These are phyloP conservation scores for Muschampia plurimacula DNA, from an alignment of 2,888 invertebrate species.

Conservation along the genomic window DNA sequence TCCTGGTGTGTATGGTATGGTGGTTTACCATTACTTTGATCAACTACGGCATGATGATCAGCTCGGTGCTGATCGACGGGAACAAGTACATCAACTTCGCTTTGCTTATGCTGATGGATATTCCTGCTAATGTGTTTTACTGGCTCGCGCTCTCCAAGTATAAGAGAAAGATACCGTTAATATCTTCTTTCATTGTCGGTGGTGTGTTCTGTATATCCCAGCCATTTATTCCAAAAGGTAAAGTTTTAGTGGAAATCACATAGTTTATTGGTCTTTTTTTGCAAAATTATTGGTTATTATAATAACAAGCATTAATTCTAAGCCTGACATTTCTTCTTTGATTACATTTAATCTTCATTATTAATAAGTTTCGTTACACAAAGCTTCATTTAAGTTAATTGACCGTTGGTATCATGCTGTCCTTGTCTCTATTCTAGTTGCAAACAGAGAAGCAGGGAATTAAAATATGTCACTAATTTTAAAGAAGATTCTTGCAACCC, in stretches of 20 bases:
- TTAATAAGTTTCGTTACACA: no score
- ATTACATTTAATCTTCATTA: no score
- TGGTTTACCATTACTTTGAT: constrained; percentile 80
- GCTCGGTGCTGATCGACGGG: constrained; percentile 75
- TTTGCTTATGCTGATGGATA: constrained; percentile 75
- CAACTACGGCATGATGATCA: constrained; percentile 83
- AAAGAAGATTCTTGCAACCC: no score
- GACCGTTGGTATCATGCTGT: no score
- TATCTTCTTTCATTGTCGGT: constrained; percentile 70
- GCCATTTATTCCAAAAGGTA: constrained; percentile 75
- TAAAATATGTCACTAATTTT: no score
- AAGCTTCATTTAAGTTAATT: no score
- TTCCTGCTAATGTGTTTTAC: constrained; percentile 76
- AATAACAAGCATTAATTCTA: no score
- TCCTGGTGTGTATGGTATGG: constrained; percentile 76
- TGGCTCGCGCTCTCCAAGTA: constrained; percentile 75
- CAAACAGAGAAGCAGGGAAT: no score
- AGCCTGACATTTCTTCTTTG: no score
- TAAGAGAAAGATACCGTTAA: constrained; percentile 67
- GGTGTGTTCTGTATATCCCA: constrained; percentile 74
- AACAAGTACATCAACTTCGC: constrained; percentile 80
- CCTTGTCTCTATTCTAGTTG: no score
- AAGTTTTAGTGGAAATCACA: constrained; percentile 17
- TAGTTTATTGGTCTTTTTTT: no score
- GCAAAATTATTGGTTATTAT: no score